These are phyloP conservation scores for Xylota sylvarum DNA, from an alignment of 2,888 invertebrate genomes.

Conservation along the genomic window DNA sequence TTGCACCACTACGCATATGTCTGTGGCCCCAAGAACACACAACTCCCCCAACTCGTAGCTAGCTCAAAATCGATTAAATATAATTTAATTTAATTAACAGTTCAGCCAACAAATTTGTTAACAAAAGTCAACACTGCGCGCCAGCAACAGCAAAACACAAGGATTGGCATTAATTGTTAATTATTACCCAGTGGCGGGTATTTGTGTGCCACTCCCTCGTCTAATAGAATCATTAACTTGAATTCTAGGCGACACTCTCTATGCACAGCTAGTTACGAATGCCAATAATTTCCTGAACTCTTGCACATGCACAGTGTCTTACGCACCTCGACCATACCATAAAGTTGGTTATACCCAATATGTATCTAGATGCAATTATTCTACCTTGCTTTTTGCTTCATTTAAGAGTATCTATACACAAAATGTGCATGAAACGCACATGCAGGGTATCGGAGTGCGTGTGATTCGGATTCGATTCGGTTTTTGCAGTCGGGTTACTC, in stretches of 20 bases:
- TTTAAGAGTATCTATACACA: background rate
- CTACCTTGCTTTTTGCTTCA: background rate
- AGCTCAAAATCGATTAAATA: slow-evolving; percentile 55
- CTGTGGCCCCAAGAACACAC: slow-evolving; percentile 12
- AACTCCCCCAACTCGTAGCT: slow-evolving; percentile 25
- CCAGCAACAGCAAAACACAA: slow-evolving; percentile 45
- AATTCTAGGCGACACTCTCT: slow-evolving; percentile 35
- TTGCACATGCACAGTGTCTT: slow-evolving; percentile 7
- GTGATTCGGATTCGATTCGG: slow-evolving; percentile 66
- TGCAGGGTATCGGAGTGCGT: slow-evolving; percentile 19
- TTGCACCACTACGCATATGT: background rate
- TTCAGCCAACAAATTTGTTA: slow-evolving; percentile 68
- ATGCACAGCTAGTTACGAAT: background rate
- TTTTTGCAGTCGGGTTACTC: slow-evolving; percentile 40
- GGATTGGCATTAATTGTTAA: slow-evolving; percentile 68
- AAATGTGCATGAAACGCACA: background rate
- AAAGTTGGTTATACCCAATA: slow-evolving; percentile 3
- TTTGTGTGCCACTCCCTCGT: slow-evolving; percentile 58
- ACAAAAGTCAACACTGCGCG: slow-evolving; percentile 67
- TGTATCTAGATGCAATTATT: slow-evolving; percentile 22
- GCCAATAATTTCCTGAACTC: slow-evolving; percentile 41
- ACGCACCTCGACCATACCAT: slow-evolving; percentile 31
- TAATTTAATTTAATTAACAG: slow-evolving; percentile 73
- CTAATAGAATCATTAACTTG: slow-evolving; percentile 64
- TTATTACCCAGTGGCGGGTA: slow-evolving; percentile 58